Evolutionary conservation across 1,140 invertebrate genomes (phyloP).

Genomic region (Aleiodes sp.): DNA sequence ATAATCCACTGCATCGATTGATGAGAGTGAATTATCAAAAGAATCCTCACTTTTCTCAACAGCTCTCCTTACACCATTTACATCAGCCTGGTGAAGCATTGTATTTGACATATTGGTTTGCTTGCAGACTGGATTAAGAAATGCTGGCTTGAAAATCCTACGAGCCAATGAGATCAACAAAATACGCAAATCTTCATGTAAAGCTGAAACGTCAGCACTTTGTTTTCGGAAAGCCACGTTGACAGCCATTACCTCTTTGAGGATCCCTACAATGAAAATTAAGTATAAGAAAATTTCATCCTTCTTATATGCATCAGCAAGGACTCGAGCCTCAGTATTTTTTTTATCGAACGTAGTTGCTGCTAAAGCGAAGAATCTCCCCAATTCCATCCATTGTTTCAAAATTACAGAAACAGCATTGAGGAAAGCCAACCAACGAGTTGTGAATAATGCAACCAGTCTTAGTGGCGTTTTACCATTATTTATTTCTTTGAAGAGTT

Average conservation of each 20-base stretch:
- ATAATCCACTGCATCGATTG: background rate
- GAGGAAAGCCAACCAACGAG: slow-evolving; percentile 52
- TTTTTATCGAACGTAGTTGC: slow-evolving; percentile 36
- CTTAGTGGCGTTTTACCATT: slow-evolving; percentile 50
- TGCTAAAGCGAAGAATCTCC: slow-evolving; percentile 44
- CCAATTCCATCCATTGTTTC: slow-evolving; percentile 55
- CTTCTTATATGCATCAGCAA: slow-evolving; percentile 43
- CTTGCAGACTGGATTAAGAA: slow-evolving; percentile 35
- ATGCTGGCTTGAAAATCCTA: slow-evolving; percentile 39
- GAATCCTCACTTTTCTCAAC: background rate
- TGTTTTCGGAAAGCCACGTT: slow-evolving; percentile 44
- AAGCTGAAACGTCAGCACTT: slow-evolving; percentile 38
- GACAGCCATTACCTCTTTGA: slow-evolving; percentile 37
- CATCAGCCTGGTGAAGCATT: background rate
- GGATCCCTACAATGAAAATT: slow-evolving; percentile 36
- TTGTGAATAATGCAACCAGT: slow-evolving; percentile 52
- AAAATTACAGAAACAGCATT: slow-evolving; percentile 47
- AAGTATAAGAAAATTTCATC: slow-evolving; percentile 38
- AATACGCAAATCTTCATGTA: slow-evolving; percentile 38
- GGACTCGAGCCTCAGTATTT: slow-evolving; percentile 40
- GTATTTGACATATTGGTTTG: slow-evolving; percentile 30
- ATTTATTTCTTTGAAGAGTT: slow-evolving; percentile 6
- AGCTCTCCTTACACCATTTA: background rate
- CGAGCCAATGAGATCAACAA: slow-evolving; percentile 33
- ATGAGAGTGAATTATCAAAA: background rate